Percentiles rank a stretch among this genome's conserved stretches.
These are phyloP conservation scores for Bergia sp. DNA, from an alignment of 92 coral and sea anemone genomes.

Conservation along the genomic window DNA sequence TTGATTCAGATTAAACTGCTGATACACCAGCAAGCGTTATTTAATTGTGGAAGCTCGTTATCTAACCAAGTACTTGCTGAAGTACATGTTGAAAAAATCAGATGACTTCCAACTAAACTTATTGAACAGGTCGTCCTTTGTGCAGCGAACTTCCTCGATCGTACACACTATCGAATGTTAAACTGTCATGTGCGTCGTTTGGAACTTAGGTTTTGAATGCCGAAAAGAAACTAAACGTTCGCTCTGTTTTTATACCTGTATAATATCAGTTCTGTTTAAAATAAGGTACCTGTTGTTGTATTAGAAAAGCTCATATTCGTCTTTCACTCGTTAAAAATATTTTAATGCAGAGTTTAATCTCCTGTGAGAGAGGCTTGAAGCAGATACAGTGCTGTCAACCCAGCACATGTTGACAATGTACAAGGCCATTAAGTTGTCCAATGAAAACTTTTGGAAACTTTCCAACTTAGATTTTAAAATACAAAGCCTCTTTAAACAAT, in stretches of 20 bases:
- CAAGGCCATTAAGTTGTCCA: background rate
- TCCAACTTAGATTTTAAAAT: background rate
- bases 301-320: background rate
- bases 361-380: background rate
- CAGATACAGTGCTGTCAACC: background rate
- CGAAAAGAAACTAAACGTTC: background rate
- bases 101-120: background rate
- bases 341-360: background rate
- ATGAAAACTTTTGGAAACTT: conserved; percentile 13
- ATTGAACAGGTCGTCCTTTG: background rate
- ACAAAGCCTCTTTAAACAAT: conserved; percentile 25
- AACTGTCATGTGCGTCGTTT: background rate
- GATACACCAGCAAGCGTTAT: background rate
- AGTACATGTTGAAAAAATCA: background rate
- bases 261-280: background rate
- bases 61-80: background rate
- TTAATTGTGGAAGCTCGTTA: background rate
- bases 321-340: background rate
- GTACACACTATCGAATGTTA: background rate
- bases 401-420: background rate
- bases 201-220: background rate
- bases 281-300: background rate
- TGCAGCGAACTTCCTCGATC: background rate
- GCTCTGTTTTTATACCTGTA: background rate
- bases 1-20: background rate